phyloP scores from a whole-genome alignment of 2,797 vertebrate species.

The Moxostoma hubbsi region DNA sequence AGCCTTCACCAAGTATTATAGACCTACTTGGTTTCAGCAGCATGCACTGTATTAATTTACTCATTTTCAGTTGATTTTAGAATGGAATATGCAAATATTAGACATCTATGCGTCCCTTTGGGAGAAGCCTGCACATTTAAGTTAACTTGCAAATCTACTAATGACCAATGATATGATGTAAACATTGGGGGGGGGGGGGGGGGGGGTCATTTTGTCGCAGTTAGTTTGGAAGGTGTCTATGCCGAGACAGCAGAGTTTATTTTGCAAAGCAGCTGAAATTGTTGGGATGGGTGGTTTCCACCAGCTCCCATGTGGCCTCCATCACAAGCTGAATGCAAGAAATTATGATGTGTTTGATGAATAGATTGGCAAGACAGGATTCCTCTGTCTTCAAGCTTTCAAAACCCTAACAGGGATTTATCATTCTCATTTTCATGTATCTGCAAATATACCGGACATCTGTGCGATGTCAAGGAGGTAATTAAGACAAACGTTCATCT shows the following conservation, averaged over 20 bases:
- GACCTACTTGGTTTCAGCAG: background rate
- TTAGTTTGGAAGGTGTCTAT: constrained; percentile 46
- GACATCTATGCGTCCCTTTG: constrained; percentile 8
- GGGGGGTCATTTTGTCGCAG: background rate
- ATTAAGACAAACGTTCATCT: constrained; percentile 49
- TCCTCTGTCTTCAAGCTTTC: constrained; percentile 30
- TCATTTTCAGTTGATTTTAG: background rate
- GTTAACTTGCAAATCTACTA: constrained; percentile 31
- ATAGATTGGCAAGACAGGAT: constrained; percentile 42
- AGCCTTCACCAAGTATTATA: background rate
- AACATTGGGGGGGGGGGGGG: background rate
- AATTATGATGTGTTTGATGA: constrained; percentile 43
- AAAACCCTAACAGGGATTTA: constrained; percentile 27
- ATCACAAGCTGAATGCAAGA: constrained; percentile 17
- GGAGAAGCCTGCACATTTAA: constrained; percentile 21
- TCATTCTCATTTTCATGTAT: constrained; percentile 41
- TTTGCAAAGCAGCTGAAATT: constrained; percentile 39
- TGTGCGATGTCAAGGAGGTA: constrained; percentile 46
- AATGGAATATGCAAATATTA: background rate
- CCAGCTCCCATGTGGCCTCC: constrained; percentile 7
- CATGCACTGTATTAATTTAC: background rate
- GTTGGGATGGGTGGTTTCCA: constrained; percentile 22
- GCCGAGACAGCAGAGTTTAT: constrained; percentile 40
- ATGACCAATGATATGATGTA: constrained; percentile 28
- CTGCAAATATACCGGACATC: constrained; percentile 44